phyloP scores from a whole-genome alignment of 2,797 vertebrate genomes.

The Serranus cabrilla region DNA sequence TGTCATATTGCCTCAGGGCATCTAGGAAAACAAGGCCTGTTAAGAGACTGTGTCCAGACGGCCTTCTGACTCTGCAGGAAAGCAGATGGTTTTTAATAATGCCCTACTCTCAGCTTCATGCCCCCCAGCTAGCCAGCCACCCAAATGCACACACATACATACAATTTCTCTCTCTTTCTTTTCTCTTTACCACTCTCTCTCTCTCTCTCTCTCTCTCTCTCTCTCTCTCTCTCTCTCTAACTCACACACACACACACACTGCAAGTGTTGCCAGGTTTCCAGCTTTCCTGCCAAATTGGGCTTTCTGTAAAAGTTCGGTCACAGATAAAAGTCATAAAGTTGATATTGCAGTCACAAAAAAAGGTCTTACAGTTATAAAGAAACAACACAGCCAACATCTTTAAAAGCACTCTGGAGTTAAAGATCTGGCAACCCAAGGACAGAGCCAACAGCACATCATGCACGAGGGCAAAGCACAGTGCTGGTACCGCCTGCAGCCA shows the following conservation, averaged over 20 bases:
- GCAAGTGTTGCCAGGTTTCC: slow-evolving; percentile 40
- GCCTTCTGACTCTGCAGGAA: slow-evolving; percentile 80
- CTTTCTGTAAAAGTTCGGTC: slow-evolving; percentile 43
- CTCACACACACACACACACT: neutral
- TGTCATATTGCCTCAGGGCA: slow-evolving; percentile 68
- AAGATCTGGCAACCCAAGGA: slow-evolving; percentile 53
- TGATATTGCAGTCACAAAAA: slow-evolving; percentile 24
- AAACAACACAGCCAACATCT: slow-evolving; percentile 20
- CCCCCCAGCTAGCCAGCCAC: slow-evolving; percentile 70
- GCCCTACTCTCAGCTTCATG: slow-evolving; percentile 76
- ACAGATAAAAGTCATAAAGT: slow-evolving; percentile 40
- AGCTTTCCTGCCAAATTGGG: slow-evolving; percentile 43
- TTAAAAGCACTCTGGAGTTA: slow-evolving; percentile 22
- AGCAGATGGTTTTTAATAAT: slow-evolving; percentile 85
- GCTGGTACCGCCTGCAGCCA: slow-evolving; percentile 51
- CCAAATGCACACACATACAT: slow-evolving; percentile 55
- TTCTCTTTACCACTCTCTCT: neutral
- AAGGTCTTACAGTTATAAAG: neutral
- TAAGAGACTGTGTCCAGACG: slow-evolving; percentile 78
- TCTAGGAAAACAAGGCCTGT: slow-evolving; percentile 75
- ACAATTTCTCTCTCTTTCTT: slow-evolving; percentile 3
- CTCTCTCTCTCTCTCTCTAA: neutral
- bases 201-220: neutral
- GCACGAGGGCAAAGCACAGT: slow-evolving; percentile 15
- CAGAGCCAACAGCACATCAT: slow-evolving; percentile 28